Evolutionary conservation across 2,113 vertebrate genomes (phyloP).

Genomic region (Tor tambroides): DNA sequence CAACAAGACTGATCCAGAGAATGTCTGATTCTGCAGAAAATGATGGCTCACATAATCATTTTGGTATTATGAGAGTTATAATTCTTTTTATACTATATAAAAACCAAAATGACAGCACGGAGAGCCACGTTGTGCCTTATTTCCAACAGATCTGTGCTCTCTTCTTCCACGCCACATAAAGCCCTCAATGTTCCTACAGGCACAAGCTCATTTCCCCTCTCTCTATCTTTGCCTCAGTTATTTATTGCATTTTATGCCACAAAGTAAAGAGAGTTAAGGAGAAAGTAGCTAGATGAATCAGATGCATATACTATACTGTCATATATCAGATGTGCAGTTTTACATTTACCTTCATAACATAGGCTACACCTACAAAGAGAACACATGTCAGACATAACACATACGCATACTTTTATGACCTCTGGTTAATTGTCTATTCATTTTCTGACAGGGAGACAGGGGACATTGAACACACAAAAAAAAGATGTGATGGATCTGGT

Average conservation of each 20-base stretch:
- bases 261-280: neutral
- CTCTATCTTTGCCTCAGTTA: conserved; percentile 50
- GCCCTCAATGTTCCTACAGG: conserved; percentile 58
- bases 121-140: neutral
- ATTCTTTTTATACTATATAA: conserved; percentile 2
- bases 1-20: neutral
- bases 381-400: neutral
- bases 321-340: neutral
- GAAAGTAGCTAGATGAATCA: neutral
- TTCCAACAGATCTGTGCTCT: neutral
- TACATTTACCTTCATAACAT: conserved; percentile 12
- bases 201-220: conserved; percentile 33
- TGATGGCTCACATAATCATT: neutral
- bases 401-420: neutral
- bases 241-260: conserved; percentile 22
- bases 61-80: neutral
- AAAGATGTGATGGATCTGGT: neutral
- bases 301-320: neutral
- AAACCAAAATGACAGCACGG: neutral
- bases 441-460: neutral
- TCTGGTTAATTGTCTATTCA: neutral
- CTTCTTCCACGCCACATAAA: conserved; percentile 64
- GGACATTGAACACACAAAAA: neutral
- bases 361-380: neutral
- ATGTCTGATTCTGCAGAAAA: conserved; percentile 9